These are phyloP conservation scores for Pocillopora damicornis DNA, from an alignment of 64 coral and sea anemone species.

Conservation along the genomic window DNA sequence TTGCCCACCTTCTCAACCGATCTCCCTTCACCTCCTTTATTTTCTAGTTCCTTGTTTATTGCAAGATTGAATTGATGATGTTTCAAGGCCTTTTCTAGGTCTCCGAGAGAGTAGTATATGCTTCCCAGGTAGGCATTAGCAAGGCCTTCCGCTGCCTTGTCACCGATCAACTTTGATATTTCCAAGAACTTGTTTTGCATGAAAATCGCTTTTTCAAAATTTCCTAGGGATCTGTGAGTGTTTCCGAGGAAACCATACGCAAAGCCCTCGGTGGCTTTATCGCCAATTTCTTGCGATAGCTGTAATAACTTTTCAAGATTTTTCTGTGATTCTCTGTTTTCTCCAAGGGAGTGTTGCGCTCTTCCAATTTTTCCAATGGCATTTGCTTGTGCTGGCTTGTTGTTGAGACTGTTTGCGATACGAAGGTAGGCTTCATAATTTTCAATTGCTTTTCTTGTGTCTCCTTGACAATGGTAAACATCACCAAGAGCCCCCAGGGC, in stretches of 20 bases:
- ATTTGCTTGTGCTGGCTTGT: neutral
- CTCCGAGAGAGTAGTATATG: neutral
- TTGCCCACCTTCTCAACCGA: conserved; percentile 18
- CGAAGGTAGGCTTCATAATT: neutral
- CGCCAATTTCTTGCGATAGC: conserved; percentile 13
- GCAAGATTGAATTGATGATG: neutral
- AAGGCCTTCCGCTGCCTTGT: conserved; percentile 20
- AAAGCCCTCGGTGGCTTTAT: conserved; percentile 4
- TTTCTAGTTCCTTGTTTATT: neutral
- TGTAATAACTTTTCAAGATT: conserved; percentile 13
- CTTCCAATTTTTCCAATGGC: conserved; percentile 17
- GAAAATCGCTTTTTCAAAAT: conserved; percentile 24
- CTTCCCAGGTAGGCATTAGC: conserved; percentile 16
- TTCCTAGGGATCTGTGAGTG: conserved; percentile 15
- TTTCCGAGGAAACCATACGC: conserved; percentile 22
- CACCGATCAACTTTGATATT: neutral
- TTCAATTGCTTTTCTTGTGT: conserved; percentile 12
- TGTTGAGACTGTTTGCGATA: neutral
- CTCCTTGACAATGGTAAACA: neutral
- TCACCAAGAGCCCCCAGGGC: conserved; percentile 33
- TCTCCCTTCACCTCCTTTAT: conserved; percentile 21
- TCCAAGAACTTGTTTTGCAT: conserved; percentile 20
- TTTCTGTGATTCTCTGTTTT: conserved; percentile 7
- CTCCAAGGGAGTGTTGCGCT: neutral
- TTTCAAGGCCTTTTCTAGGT: conserved; percentile 21